These are phyloP conservation scores for Calosoma granatense DNA, from an alignment of 1,140 invertebrate genomes.

Conservation along the genomic window DNA sequence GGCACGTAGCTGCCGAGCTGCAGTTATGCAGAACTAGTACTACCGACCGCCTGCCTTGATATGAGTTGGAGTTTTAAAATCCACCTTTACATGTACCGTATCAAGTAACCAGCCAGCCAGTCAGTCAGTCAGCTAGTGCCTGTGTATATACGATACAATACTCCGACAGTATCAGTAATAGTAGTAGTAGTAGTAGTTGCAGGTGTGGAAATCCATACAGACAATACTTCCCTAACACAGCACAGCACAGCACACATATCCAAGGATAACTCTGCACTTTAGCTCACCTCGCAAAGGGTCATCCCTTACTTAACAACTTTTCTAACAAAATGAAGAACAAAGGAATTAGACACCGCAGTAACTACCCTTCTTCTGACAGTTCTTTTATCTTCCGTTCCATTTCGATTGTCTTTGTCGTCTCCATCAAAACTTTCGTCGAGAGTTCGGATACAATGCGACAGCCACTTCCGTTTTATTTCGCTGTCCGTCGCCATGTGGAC, in stretches of 20 bases:
- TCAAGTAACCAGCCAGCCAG: too few species aligned
- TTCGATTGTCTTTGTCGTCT: constrained; percentile 6
- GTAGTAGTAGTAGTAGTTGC: too few species aligned
- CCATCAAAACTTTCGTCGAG: constrained; percentile 4
- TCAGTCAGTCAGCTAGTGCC: too few species aligned
- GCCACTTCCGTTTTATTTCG: constrained; percentile 1
- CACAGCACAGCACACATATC: background rate
- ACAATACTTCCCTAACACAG: too few species aligned
- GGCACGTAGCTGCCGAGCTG: too few species aligned
- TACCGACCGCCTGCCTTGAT: too few species aligned
- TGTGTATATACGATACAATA: too few species aligned
- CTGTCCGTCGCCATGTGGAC: background rate
- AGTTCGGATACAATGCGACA: constrained; percentile 3
- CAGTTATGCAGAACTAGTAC: too few species aligned
- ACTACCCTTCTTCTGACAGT: constrained; percentile 1
- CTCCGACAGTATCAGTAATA: too few species aligned
- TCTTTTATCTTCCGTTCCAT: constrained; percentile 5
- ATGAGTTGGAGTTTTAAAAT: too few species aligned
- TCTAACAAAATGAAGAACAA: constrained; percentile 8
- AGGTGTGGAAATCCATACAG: background rate
- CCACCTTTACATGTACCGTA: too few species aligned
- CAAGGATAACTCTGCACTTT: background rate
- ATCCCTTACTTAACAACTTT: constrained; percentile 8
- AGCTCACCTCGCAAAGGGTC: background rate
- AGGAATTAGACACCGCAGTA: constrained; percentile 5